Percentiles rank a stretch among this genome's conserved stretches.
phyloP scores from a whole-genome alignment of 2,888 invertebrate species.

The Aricia artaxerxes region DNA sequence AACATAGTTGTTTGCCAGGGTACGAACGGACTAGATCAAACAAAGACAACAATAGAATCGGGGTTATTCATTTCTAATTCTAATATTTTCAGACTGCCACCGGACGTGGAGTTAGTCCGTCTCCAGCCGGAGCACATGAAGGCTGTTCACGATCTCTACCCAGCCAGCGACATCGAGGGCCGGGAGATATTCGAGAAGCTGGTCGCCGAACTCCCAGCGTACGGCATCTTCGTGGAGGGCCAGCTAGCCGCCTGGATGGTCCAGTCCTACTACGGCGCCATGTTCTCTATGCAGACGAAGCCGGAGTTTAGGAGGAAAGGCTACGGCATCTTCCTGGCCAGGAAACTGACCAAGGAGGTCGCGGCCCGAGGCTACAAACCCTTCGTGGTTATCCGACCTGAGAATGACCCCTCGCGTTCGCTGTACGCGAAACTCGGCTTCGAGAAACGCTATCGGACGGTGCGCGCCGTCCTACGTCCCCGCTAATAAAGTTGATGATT shows the following conservation, averaged over 20 bases:
- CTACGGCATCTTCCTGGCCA: slow-evolving; percentile 87
- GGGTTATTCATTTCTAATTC: not conserved
- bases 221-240: slow-evolving; percentile 88
- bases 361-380: slow-evolving; percentile 89
- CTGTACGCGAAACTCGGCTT: slow-evolving; percentile 92
- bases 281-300: slow-evolving; percentile 95
- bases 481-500: slow-evolving; percentile 72
- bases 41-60: too few relatives aligned
- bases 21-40: too few relatives aligned
- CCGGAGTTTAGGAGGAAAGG: slow-evolving; percentile 87
- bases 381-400: slow-evolving; percentile 91
- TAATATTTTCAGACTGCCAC: slow-evolving; percentile 69
- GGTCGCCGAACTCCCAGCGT: slow-evolving; percentile 88
- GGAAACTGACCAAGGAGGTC: slow-evolving; percentile 83
- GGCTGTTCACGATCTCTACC: slow-evolving; percentile 91
- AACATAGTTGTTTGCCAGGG: too few relatives aligned
- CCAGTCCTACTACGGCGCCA: slow-evolving; percentile 93
- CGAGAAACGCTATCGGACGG: slow-evolving; percentile 88
- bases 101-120: slow-evolving; percentile 88
- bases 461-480: slow-evolving; percentile 87
- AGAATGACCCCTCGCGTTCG: slow-evolving; percentile 92
- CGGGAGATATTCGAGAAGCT: slow-evolving; percentile 90
- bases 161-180: slow-evolving; percentile 93
- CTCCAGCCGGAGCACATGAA: slow-evolving; percentile 88
- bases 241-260: slow-evolving; percentile 94